Base-by-base conservation (phyloP, 2,888 invertebrate genomes). In the Drosophila mercatorum region DNA sequence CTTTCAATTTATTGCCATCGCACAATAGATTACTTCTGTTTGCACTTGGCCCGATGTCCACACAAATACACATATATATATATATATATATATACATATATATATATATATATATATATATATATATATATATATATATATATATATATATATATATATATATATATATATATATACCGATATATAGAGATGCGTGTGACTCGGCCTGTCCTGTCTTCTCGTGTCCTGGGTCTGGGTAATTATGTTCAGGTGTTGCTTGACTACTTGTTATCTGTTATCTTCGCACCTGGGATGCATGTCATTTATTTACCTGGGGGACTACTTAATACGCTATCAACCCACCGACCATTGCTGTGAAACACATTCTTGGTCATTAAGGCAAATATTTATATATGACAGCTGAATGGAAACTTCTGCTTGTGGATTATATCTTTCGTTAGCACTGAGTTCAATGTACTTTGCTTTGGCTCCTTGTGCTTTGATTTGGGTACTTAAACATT, bases 191-290 rank as follows among this genome's bases (percentile, higher is more conserved):
- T 51, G 34, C 34, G 12, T 47, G 17, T 34, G 3, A 17, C 11
- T 22, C 36, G 34, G 38, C 49, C 58, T 43, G 43, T 59, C 34
- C 14, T 36, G 28, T 14, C n/a, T 31, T 22, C 53, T 5, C 31
- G 7, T 44, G 60, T 12, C 58, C 26, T 40, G 52, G 56, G 49
- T 17, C 41, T 61, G 68, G 88, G 83, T 83, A 83, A 83, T 87
- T 83, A 84, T 73, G 66, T 57, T 67, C 87, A 87, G 84, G 63
- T 87, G 79, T 76, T 70, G 69, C 69, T 55, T 64, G 41, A 59
- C 77, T 74, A 47, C 82, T 71, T 79, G 73, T 79, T 82, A 86
- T 86, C 87, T 70, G 75, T 80, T 75, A 83, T 83, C 88, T 76
- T 64, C 43, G 69, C 63, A 69, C 81, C 75, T 75, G 75, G 70